Base-by-base conservation (phyloP, 2,797 vertebrate genomes). In the Sphenopsis melanotis region DNA sequence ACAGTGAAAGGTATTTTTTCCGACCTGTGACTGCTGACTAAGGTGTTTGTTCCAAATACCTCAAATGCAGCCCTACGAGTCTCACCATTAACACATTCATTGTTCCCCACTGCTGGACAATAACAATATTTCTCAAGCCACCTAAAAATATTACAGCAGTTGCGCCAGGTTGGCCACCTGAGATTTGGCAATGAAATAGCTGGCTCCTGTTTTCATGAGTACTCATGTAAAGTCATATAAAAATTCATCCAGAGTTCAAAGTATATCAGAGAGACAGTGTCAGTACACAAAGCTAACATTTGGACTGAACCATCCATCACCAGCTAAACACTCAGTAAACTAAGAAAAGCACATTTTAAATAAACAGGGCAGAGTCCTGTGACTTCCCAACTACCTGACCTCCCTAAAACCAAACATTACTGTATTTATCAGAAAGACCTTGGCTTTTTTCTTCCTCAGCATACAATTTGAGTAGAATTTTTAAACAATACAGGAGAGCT, bases 211-310 rank as follows among this genome's bases (percentile, higher is more conserved):
- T 93, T 96, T 79, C 63, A 66, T 20, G 79, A 93, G 59, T 66
- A 59, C 69, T 90, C 79, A 65, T 92, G 82, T 88, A 93, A 90
- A 95, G 69, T 44, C 59, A 70, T 63, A 93, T 74, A 90, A 91
- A 93, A 96, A 97, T 86, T 86, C 72, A 93, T 79, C 76, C 79
- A 92, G 82, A 72, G 84, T 93, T 97, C 94, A 90, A 89, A 87
- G 86, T 80, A 68, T 74, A 87, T 95, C 83, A 70, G 86, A 70
- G 74, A 92, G 50, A 93, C 56, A 87, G 57, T 63, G 82, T 52
- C 92, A 89, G 68, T 37, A 89, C 83, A 81, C 89, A 91, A 83
- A 88, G 34, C 92, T 83, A 83, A 88, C 89, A 56, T 74, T 93
- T 57, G 69, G 89, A 63, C 79, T 68, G 57, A 83, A 61, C 46